Percentiles rank a stretch among this genome's conserved stretches.
phyloP scores from a whole-genome alignment of 2,888 invertebrate genomes.

The Atrina japonica region DNA sequence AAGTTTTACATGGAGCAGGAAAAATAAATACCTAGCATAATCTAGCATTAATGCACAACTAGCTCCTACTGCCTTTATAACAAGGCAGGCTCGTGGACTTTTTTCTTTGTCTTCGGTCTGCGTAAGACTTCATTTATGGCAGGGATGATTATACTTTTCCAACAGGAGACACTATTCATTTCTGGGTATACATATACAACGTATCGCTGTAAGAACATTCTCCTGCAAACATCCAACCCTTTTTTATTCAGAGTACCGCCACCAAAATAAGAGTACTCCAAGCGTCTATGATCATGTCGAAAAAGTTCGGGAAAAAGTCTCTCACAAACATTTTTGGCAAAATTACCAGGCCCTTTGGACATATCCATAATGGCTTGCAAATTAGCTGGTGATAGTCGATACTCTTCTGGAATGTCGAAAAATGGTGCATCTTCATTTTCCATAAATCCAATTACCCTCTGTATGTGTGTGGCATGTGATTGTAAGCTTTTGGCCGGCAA shows the following conservation, averaged over 20 bases:
- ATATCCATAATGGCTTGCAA: background rate
- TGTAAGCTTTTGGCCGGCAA: no score
- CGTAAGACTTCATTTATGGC: no score
- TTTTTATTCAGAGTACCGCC: background rate
- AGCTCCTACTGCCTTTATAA: no score
- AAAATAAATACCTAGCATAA: no score
- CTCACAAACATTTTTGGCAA: conserved; percentile 2
- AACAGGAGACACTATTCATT: background rate
- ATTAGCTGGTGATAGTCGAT: background rate
- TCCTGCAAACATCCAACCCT: background rate
- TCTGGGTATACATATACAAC: background rate
- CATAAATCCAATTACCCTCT: background rate
- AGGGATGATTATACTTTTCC: background rate
- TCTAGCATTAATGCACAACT: no score
- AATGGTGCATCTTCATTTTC: background rate
- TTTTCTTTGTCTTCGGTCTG: no score
- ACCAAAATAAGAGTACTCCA: conserved; percentile 1
- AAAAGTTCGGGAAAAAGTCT: conserved; percentile 10
- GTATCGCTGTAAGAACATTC: background rate
- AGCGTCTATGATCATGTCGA: background rate
- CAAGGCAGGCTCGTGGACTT: no score
- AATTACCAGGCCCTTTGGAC: background rate
- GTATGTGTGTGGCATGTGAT: background rate
- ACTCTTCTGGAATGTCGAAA: background rate
- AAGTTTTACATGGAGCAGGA: no score